Percentiles rank a stretch among this genome's conserved stretches.
These are phyloP conservation scores for Geotria australis DNA, from an alignment of 2,797 vertebrate genomes.

Conservation along the genomic window DNA sequence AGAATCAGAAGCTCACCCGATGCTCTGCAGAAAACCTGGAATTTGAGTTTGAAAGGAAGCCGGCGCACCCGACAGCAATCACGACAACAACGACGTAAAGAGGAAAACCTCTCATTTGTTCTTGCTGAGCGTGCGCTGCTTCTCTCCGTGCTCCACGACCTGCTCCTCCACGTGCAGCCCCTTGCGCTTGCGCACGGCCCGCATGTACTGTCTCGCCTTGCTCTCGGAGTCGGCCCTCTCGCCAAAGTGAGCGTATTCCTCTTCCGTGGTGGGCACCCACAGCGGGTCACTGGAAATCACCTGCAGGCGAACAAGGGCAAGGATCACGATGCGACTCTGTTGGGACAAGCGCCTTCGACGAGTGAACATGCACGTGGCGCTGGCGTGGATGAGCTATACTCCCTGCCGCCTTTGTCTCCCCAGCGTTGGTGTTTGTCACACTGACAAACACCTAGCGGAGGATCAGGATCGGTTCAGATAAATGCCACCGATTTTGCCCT, in stretches of 20 bases:
- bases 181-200: slow-evolving; percentile 53
- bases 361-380: too few species aligned
- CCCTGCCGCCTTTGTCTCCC: too few species aligned
- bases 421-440: too few species aligned
- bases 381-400: too few species aligned
- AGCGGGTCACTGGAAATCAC: slow-evolving; percentile 52
- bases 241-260: slow-evolving; percentile 85
- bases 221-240: slow-evolving; percentile 74
- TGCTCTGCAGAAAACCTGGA: too few species aligned
- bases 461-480: too few species aligned
- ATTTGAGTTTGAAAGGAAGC: too few species aligned
- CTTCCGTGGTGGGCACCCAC: slow-evolving; percentile 89
- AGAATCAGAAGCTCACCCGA: too few species aligned
- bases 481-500: too few species aligned
- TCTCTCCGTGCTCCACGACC: slow-evolving; percentile 67
- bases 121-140: slow-evolving; percentile 64
- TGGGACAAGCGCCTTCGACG: too few species aligned
- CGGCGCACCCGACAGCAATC: too few species aligned
- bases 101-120: slow-evolving; percentile 30
- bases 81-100: neutral
- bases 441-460: too few species aligned
- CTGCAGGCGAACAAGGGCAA: slow-evolving; percentile 10
- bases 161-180: slow-evolving; percentile 79
- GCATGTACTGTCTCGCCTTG: slow-evolving; percentile 73
- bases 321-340: neutral